phyloP scores from a whole-genome alignment of 2,888 invertebrate genomes.

The Altica lythri region DNA sequence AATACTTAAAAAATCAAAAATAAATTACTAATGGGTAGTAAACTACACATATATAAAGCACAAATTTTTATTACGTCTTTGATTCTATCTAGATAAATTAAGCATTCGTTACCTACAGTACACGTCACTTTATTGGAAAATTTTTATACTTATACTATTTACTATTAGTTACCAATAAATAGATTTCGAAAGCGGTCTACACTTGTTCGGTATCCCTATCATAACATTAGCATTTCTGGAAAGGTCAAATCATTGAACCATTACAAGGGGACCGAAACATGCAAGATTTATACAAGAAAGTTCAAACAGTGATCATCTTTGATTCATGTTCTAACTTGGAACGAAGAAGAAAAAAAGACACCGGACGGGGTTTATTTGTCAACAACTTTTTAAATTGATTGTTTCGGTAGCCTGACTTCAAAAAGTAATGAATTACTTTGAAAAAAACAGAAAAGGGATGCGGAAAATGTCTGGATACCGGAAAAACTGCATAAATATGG shows the following conservation, averaged over 20 bases:
- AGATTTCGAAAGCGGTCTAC: too few species aligned
- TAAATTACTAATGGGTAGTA: too few species aligned
- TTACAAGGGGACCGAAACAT: constrained; percentile 3
- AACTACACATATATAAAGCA: too few species aligned
- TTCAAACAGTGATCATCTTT: constrained; percentile 29
- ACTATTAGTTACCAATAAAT: too few species aligned
- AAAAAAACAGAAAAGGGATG: constrained; percentile 10
- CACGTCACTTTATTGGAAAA: too few species aligned
- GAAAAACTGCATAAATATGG: constrained; percentile 11
- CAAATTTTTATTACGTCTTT: too few species aligned
- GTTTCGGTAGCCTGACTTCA: constrained; percentile 11
- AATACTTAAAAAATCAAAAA: too few species aligned
- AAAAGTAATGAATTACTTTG: constrained; percentile 23
- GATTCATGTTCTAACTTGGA: constrained; percentile 18
- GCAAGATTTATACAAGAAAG: constrained; percentile 24
- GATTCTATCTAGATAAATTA: too few species aligned
- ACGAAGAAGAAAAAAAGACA: constrained; percentile 13
- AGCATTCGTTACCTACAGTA: too few species aligned
- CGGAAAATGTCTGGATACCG: constrained; percentile 8
- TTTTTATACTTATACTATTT: too few species aligned
- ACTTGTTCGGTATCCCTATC: neutral
- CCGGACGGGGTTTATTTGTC: constrained; percentile 23
- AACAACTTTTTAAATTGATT: constrained; percentile 30
- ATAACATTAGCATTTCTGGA: constrained; percentile 6
- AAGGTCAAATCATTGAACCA: constrained; percentile 10